Evolutionary conservation across 2,797 vertebrate genomes (phyloP).

Genomic region (Euphonia xanthogaster): DNA sequence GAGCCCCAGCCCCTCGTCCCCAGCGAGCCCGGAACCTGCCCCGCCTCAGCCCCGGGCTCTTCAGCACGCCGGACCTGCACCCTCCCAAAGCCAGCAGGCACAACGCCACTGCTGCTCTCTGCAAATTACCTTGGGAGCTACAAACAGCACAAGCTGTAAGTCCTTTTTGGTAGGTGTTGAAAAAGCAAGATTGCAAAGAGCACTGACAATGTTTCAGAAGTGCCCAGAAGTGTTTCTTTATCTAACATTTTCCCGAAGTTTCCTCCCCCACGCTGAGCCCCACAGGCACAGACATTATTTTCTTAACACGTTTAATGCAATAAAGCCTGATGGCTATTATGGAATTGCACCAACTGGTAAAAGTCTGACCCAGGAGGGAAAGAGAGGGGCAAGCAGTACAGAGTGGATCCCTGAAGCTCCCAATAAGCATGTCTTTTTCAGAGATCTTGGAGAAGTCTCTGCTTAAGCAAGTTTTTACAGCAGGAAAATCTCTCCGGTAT

Average conservation of each 20-base stretch:
- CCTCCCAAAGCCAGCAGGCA: neutral
- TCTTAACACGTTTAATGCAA: neutral
- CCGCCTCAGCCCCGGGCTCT: neutral
- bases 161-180: neutral
- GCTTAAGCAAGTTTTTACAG: neutral
- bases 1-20: neutral
- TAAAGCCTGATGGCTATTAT: neutral
- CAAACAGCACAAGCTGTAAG: neutral
- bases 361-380: neutral
- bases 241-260: neutral
- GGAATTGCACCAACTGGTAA: neutral
- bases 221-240: neutral
- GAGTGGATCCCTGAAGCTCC: neutral
- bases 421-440: neutral
- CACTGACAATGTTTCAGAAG: neutral
- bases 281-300: neutral
- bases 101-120: neutral
- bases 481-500: constrained; percentile 17
- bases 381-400: neutral
- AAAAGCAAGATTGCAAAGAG: neutral
- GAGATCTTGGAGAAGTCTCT: neutral
- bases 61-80: neutral
- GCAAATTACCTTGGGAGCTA: neutral
- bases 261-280: neutral
- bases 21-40: neutral